Percentiles rank a stretch among this genome's conserved stretches.
Evolutionary conservation across 23 tunicate species (phyloP).

Genomic region (Trididemnum clinides): DNA sequence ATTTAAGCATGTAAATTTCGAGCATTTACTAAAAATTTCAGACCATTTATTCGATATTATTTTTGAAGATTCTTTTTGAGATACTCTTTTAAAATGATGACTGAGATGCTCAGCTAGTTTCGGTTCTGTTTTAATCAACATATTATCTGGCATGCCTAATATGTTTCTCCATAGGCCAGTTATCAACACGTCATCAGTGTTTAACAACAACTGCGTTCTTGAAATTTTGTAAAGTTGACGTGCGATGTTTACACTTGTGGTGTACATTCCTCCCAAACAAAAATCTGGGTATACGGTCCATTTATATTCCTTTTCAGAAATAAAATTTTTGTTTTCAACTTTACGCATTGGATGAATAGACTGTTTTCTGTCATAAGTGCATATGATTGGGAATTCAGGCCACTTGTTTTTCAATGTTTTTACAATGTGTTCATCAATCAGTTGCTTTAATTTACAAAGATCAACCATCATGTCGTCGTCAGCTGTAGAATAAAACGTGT

Average conservation of each 20-base stretch:
- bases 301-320: constrained; percentile 12
- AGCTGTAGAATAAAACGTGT: neutral
- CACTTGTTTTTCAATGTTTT: neutral
- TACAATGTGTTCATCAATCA: neutral
- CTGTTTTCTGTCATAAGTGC: neutral
- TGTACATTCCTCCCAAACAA: constrained; percentile 71
- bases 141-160: constrained; percentile 11
- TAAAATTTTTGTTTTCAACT: neutral
- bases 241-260: constrained; percentile 13
- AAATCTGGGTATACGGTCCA: constrained; percentile 31
- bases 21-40: too few species aligned
- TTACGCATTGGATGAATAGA: neutral
- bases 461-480: constrained; percentile 30
- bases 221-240: constrained; percentile 16
- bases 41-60: too few species aligned
- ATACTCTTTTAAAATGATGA: too few species aligned
- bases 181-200: constrained; percentile 55
- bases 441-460: neutral
- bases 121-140: constrained; percentile 11
- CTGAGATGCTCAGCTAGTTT: neutral
- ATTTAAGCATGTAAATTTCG: too few species aligned
- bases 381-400: constrained; percentile 40
- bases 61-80: too few species aligned
- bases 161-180: constrained; percentile 39
- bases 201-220: neutral